Evolutionary conservation across 2,888 invertebrate species (phyloP), one percentile per base, ranked within the genome.

Genomic region (Steromphala cineraria): DNA sequence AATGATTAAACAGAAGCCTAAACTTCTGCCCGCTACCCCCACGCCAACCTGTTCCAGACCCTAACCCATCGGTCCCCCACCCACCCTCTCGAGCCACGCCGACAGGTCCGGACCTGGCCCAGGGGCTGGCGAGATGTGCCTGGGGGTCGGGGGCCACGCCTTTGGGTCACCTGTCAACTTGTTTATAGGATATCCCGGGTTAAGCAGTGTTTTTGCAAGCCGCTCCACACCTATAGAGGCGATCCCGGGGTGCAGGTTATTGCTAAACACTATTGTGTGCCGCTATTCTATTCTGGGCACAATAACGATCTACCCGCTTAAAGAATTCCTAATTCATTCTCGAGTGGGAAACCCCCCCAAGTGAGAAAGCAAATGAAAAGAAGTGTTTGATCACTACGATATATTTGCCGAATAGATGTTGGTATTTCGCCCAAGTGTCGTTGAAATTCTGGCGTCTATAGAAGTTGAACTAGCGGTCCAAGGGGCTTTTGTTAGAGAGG

Each of bases 351-450:
- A 71, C 71, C 71, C 71, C 71, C 71, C 40, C 40, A 71, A 71
- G 71, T 71, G 71, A 71, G 40, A 71, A 40, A 36, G 31, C 40
- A 71, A 36, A 13, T 36, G 71, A 71, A 71, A 31, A 71, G 71
- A 40, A 71, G 19, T 71, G 36, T 71, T 71, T 71, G 71, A 71
- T 71, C 71, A 36, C 40, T 19, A 36, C 28, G 71, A 71, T 71
- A 71, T 71, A 71, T 71, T 71, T 71, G 71, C 71, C 36, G 71
- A 71, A 71, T 71, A 71, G 71, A 71, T 71, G 71, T 71, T 71
- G 36, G 71, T 71, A 40, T 36, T 71, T 71, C 71, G 71, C 28
- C 71, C 19, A 19, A 40, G 71, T 71, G 71, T 40, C n/a, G 71
- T 19, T 36, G 71, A 19, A 28, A 36, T 71, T 40, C 40, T 40